Conservation (phyloP, 2,888 invertebrate genomes). For the Esperia sulphurella region DNA sequence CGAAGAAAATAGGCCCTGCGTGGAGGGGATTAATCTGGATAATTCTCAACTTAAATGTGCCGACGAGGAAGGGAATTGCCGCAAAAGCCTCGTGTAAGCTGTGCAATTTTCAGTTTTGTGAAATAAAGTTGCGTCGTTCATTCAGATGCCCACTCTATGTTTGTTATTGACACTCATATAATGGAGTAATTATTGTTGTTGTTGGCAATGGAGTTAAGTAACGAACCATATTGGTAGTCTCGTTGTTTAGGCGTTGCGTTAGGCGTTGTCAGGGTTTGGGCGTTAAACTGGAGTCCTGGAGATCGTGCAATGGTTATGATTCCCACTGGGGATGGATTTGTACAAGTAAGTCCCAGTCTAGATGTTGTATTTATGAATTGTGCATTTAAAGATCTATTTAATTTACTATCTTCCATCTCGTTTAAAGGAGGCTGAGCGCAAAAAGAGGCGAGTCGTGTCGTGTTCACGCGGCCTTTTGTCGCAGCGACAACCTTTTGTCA, state of each 20-base stretch:
- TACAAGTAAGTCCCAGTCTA: no score
- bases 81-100: conserved; percentile 22
- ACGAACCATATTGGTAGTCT: no score
- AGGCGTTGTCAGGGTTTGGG: no score
- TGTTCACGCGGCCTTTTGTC: conserved; percentile 31
- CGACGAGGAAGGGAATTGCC: conserved; percentile 25
- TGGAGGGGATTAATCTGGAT: conserved; percentile 44
- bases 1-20: conserved; percentile 47
- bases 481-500: conserved; percentile 28
- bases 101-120: conserved; percentile 14
- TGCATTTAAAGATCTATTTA: no score
- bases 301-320: no score
- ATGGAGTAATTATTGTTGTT: no score
- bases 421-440: conserved; percentile 37
- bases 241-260: no score
- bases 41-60: conserved; percentile 42
- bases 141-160: background rate
- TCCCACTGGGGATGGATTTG: no score
- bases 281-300: no score
- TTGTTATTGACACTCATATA: background rate
- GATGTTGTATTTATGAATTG: no score
- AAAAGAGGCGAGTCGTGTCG: conserved; percentile 27
- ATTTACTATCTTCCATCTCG: conserved; percentile 36
- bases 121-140: conserved; percentile 9
- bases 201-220: no score